Evolutionary conservation across 2,888 invertebrate genomes (phyloP), one percentile per base, ranked within the genome.

Genomic region (Cloeon dipterum): DNA sequence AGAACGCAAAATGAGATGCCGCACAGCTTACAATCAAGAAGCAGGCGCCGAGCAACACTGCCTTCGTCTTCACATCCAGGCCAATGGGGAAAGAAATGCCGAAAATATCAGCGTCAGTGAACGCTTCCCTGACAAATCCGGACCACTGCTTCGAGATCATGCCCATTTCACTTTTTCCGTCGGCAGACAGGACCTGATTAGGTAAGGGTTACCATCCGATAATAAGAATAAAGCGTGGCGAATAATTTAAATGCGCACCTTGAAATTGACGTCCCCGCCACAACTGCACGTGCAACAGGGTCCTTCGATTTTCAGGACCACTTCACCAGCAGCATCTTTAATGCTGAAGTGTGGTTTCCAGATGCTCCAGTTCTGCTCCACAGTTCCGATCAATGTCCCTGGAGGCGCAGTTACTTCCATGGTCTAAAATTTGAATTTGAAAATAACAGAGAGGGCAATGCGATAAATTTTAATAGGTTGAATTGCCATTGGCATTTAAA

Each of bases 31-130:
- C n/a, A n/a, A n/a, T n/a, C n/a, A n/a, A n/a, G n/a, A n/a, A n/a
- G n/a, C n/a, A n/a, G n/a, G n/a, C n/a, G n/a, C n/a, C n/a, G n/a
- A n/a, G n/a, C 36, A 61, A 43, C 3, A 53, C 51, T 3, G 61
- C 61, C 47, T 63, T 62, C 25, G 56, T 50, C 19, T 53, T 54
- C 3, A 60, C 56, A 46, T 61, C 59, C 40, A 63, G 48, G 46
- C 62, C 62, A 37, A 57, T 41, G 0, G 63, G 62, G 47, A 63
- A 63, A 13, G 53, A 50, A 11, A 63, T 51, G n/a, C 59, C 59
- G 46, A 63, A 63, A 45, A 58, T 58, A 45, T 63, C 62, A 25
- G 61, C 55, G 48, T 61, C 60, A 1, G 62, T 61, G 44, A 59
- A 59, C 16, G 49, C 41, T 46, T 63, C 63, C 45, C 56, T 54